Percentiles rank a stretch among this genome's conserved stretches.
Conservation (phyloP, 2,113 vertebrate genomes). For the Amia ocellicauda region DNA sequence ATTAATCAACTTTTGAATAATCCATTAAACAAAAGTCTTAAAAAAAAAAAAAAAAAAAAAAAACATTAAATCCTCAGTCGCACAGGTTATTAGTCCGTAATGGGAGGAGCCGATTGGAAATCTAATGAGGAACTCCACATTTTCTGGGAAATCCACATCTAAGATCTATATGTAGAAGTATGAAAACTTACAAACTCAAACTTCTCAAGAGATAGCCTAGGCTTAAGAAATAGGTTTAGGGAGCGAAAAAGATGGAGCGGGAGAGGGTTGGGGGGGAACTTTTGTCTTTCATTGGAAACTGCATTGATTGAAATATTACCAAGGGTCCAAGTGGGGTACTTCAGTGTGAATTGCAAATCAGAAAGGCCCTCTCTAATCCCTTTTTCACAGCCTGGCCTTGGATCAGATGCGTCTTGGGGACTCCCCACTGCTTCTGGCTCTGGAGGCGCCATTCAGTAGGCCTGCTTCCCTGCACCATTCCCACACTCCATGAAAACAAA, state of each 20-base stretch:
- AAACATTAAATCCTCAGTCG: too few species aligned
- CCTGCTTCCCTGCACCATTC: slow-evolving; percentile 85
- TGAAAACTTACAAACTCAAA: too few species aligned
- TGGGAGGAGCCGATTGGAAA: too few species aligned
- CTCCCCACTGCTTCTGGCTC: slow-evolving; percentile 96
- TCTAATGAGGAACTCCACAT: too few species aligned
- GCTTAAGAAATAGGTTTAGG: too few species aligned
- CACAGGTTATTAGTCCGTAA: too few species aligned
- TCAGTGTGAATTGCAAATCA: slow-evolving; percentile 96
- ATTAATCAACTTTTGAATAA: too few species aligned
- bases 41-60: too few species aligned
- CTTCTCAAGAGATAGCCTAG: too few species aligned
- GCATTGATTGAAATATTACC: slow-evolving; percentile 85
- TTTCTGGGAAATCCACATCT: too few species aligned
- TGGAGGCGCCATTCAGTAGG: slow-evolving; percentile 84
- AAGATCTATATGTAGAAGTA: too few species aligned
- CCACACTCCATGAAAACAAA: slow-evolving; percentile 85
- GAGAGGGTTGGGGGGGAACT: slow-evolving; percentile 21
- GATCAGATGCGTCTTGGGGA: slow-evolving; percentile 81
- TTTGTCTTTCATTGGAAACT: slow-evolving; percentile 36
- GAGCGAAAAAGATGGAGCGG: background rate
- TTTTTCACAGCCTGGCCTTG: slow-evolving; percentile 91
- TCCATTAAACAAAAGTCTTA: too few species aligned
- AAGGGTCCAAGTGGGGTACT: slow-evolving; percentile 82
- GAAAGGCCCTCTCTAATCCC: slow-evolving; percentile 89